phyloP scores from a whole-genome alignment of 2,797 vertebrate species.

The Dendrocincla tyrannina region DNA sequence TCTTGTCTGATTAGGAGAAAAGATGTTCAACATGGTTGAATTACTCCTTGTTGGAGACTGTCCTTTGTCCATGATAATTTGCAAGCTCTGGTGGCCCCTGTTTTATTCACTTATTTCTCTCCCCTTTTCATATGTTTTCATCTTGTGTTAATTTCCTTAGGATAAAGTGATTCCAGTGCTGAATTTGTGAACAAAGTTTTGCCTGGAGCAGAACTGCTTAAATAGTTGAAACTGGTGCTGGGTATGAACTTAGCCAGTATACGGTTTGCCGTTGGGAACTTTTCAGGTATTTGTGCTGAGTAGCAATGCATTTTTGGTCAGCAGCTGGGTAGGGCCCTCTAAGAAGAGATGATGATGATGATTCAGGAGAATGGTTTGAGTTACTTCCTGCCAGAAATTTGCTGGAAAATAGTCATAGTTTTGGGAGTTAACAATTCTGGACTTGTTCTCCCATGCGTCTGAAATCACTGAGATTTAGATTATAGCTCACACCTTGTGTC shows the following conservation, averaged over 20 bases:
- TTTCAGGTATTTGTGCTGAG: neutral
- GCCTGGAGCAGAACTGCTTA: neutral
- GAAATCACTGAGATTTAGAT: neutral
- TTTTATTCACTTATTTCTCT: neutral
- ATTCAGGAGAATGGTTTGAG: neutral
- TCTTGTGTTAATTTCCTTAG: neutral
- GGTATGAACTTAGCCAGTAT: neutral
- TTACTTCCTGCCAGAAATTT: neutral
- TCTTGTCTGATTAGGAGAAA: conserved; percentile 47
- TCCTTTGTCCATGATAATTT: conserved; percentile 11
- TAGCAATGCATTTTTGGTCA: neutral
- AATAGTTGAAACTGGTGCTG: neutral
- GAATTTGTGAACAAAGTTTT: neutral
- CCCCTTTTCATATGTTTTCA: neutral
- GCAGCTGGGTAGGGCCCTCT: neutral
- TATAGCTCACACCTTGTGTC: neutral
- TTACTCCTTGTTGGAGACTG: conserved; percentile 20
- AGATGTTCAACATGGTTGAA: conserved; percentile 40
- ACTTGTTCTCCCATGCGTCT: neutral
- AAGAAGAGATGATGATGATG: neutral
- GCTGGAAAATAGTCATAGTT: neutral
- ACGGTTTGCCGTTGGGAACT: neutral
- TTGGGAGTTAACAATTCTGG: neutral
- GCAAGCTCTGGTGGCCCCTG: neutral
- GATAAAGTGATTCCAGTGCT: neutral